These are phyloP conservation scores for Xanthia togata DNA, from an alignment of 2,888 invertebrate genomes.

Conservation along the genomic window DNA sequence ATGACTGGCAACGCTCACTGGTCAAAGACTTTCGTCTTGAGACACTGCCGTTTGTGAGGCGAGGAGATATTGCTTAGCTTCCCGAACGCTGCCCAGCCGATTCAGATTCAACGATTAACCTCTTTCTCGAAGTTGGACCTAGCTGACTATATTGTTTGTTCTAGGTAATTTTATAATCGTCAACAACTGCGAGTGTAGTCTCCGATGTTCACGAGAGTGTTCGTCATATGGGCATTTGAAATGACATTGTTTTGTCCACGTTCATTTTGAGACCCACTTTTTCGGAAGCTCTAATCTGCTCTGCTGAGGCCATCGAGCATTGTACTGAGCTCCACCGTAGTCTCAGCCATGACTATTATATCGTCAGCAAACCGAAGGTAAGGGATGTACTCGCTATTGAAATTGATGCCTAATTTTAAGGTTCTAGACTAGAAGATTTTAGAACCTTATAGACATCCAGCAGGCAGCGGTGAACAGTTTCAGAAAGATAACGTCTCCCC, in stretches of 20 bases:
- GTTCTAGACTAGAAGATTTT: too few species aligned
- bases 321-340: too few species aligned
- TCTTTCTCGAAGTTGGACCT: neutral
- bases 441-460: too few species aligned
- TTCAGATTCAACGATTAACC: neutral
- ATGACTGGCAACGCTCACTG: too few species aligned
- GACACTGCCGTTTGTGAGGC: too few species aligned
- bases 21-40: too few species aligned
- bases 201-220: too few species aligned
- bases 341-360: too few species aligned
- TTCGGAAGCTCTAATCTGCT: neutral
- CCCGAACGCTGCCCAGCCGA: neutral
- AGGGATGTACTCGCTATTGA: neutral
- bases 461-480: neutral
- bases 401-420: neutral
- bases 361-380: too few species aligned
- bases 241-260: neutral
- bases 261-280: neutral
- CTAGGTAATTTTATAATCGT: neutral
- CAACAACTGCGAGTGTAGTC: too few species aligned
- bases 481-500: neutral
- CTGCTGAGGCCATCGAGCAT: neutral
- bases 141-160: neutral
- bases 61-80: neutral
- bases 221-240: neutral